Conservation (phyloP, 2,797 vertebrate genomes). For the Heliangelus exortis region DNA sequence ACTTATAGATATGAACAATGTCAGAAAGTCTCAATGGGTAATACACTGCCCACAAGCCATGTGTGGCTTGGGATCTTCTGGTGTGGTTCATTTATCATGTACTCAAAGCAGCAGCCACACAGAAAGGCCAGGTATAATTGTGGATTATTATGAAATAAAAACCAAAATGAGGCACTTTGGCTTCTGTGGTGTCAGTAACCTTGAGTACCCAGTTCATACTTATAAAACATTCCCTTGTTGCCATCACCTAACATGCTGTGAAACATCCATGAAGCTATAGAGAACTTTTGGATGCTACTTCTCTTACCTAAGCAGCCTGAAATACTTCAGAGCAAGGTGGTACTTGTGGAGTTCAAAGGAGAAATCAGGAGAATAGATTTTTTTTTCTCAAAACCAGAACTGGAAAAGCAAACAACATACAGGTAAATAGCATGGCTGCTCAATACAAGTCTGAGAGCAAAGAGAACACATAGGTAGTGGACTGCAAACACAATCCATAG, state of each 20-base stretch:
- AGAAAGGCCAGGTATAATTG: background rate
- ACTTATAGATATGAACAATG: background rate
- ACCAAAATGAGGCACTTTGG: background rate
- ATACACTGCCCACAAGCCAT: background rate
- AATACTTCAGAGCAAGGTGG: background rate
- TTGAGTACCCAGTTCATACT: background rate
- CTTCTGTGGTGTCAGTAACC: background rate
- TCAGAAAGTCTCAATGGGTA: background rate
- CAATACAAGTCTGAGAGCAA: background rate
- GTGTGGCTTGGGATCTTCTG: background rate
- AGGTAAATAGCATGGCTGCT: background rate
- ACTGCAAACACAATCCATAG: background rate
- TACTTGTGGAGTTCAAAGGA: background rate
- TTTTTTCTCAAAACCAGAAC: background rate
- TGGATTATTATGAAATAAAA: background rate
- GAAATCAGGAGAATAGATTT: background rate
- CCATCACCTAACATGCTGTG: background rate
- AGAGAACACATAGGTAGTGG: background rate
- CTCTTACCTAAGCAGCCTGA: background rate
- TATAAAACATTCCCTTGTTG: background rate
- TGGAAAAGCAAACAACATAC: background rate
- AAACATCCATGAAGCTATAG: background rate
- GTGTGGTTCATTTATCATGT: background rate
- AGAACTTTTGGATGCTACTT: background rate
- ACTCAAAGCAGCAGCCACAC: background rate